Evolutionary conservation across 2,797 vertebrate genomes (phyloP), one percentile per base, ranked within the genome.

Genomic region (Crocodylus rhombifer): DNA sequence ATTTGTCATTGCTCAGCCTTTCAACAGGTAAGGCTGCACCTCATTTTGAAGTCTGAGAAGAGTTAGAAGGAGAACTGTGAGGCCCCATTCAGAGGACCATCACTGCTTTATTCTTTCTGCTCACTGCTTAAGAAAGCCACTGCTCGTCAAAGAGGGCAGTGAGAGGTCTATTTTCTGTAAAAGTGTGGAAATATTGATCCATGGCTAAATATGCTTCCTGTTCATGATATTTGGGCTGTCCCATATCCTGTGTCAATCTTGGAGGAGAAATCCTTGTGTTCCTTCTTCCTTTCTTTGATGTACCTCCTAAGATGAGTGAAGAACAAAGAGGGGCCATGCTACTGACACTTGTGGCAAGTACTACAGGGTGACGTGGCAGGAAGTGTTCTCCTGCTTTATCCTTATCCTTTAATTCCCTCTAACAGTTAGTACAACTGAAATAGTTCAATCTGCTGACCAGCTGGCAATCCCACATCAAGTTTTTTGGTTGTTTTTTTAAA

Each of bases 381-480:
- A 93, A 95, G 87, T 33, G 86, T 11, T 94, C 28, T 14, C 2
- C 56, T 71, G 0, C 91, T 95, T 91, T 81, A 79, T 26, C 2
- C 14, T 91, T 25, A 23, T 58, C 16, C 69, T 93, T 57, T 30
- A 82, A 73, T 88, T 69, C 25, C 11, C 21, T 91, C 80, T 36
- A 88, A 80, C 75, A 80, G 86, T 83, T 90, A 90, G 79, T 81
- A 90, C n/a, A 73, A 91, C 61, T 86, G 78, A 92, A 55, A 28
- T 80, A 74, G 84, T 78, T 55, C 61, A 90, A 83, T 87, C 77
- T 96, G 84, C 67, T 95, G 88, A 87, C 76, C 88, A 90, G 84
- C 61, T 96, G 73, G 67, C 67, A 88, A 84, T 84, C 56, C 28
- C 30, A 61, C 51, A 82, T 65, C 61, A 82, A 88, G 7, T 78